A percentile compares a stretch with the other conserved stretches of the same genome.
phyloP scores from a whole-genome alignment of 2,797 vertebrate genomes.

The Pelobates cultripes region DNA sequence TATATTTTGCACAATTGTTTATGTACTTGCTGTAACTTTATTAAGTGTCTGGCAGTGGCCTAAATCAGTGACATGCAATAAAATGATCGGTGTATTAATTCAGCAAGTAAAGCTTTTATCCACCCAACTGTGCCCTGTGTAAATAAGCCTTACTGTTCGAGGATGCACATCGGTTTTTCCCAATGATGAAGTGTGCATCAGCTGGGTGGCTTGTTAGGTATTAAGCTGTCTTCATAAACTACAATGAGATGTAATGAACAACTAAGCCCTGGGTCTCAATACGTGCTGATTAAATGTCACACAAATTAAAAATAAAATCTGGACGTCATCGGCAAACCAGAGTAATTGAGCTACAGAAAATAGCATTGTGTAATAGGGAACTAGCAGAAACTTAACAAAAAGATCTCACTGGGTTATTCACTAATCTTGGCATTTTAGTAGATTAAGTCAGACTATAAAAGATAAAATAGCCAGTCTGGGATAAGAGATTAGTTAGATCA shows the following conservation, averaged over 20 bases:
- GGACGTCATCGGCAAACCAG: slow-evolving; percentile 26
- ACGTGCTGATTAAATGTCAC: slow-evolving; percentile 53
- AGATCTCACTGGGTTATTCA: too few relatives aligned
- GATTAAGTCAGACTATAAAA: too few relatives aligned
- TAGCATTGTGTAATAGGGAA: background rate
- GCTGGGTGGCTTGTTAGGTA: slow-evolving; percentile 30
- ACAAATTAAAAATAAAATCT: slow-evolving; percentile 49
- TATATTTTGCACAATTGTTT: too few relatives aligned
- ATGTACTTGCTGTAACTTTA: too few relatives aligned
- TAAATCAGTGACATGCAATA: background rate
- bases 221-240: slow-evolving; percentile 50
- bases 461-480: too few relatives aligned
- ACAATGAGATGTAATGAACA: slow-evolving; percentile 52
- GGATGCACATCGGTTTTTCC: slow-evolving; percentile 23
- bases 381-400: background rate
- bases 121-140: slow-evolving; percentile 13
- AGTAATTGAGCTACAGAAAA: background rate
- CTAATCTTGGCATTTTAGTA: too few relatives aligned
- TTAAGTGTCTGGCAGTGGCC: background rate
- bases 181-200: slow-evolving; percentile 38
- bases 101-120: slow-evolving; percentile 43
- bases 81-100: slow-evolving; percentile 40
- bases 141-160: slow-evolving; percentile 35
- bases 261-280: slow-evolving; percentile 48
- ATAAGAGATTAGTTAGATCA: too few relatives aligned